These are phyloP conservation scores for Montipora efflorescens DNA, from an alignment of 64 coral and sea anemone genomes.

Conservation along the genomic window DNA sequence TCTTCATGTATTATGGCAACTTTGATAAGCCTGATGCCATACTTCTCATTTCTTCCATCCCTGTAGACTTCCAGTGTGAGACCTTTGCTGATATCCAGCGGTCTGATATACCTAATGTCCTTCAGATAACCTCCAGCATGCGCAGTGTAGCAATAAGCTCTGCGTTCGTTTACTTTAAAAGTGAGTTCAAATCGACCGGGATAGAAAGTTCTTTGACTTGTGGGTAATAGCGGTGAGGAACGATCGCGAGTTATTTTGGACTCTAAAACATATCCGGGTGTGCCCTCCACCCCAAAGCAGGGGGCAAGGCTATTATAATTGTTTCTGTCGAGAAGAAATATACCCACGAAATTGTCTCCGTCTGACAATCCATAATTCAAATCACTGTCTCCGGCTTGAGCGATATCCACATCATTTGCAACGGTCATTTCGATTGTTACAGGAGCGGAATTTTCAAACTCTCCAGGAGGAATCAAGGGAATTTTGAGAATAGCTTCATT, in stretches of 20 bases:
- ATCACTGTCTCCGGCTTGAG: not conserved
- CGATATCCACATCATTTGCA: not conserved
- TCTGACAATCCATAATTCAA: not conserved
- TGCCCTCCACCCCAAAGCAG: not conserved
- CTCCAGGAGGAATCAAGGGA: not conserved
- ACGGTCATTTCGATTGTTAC: not conserved
- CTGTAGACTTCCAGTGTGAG: not conserved
- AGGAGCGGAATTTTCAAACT: not conserved
- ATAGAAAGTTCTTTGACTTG: not conserved
- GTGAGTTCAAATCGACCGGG: not conserved
- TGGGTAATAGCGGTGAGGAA: not conserved
- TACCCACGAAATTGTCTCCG: not conserved
- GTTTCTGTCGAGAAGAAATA: not conserved
- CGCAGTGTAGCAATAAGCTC: not conserved
- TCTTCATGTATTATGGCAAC: too few species aligned
- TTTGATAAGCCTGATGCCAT: too few species aligned
- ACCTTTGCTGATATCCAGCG: not conserved
- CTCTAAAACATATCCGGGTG: not conserved
- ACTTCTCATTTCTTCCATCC: not conserved
- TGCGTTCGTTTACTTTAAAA: not conserved
- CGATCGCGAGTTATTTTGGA: not conserved
- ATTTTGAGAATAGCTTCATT: not conserved
- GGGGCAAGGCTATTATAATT: not conserved
- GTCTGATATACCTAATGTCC: not conserved
- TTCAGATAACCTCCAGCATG: not conserved